Percentiles rank a stretch among this genome's conserved stretches.
phyloP scores from a whole-genome alignment of 2,797 vertebrate species.

The Gobio occitaniae region DNA sequence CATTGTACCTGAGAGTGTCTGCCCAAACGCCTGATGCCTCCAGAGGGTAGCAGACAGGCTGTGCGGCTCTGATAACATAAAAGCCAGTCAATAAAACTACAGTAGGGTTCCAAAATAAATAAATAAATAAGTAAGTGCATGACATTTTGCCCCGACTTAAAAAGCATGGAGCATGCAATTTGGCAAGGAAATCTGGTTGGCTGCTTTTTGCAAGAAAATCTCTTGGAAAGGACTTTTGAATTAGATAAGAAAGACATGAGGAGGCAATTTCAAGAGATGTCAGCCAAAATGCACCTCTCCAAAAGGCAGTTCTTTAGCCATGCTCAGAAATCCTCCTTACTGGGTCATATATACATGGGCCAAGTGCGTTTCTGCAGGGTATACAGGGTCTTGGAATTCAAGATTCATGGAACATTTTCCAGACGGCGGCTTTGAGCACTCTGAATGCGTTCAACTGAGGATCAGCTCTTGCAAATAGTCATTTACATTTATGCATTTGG shows the following conservation, averaged over 20 bases:
- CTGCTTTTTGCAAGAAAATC: constrained; percentile 58
- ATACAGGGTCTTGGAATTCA: constrained; percentile 14
- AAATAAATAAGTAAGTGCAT: constrained; percentile 25
- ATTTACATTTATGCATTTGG: neutral
- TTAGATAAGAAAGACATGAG: constrained; percentile 80
- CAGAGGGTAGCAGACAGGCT: constrained; percentile 60
- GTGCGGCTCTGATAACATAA: constrained; percentile 61
- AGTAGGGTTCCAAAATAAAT: constrained; percentile 22
- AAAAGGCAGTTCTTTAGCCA: constrained; percentile 68
- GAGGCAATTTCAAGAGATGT: constrained; percentile 82
- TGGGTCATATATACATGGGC: constrained; percentile 37
- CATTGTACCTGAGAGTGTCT: constrained; percentile 61
- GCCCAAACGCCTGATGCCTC: constrained; percentile 53
- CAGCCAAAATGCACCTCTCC: constrained; percentile 75
- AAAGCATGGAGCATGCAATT: constrained; percentile 62
- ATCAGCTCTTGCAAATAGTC: neutral
- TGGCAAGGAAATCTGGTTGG: constrained; percentile 56
- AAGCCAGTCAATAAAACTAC: constrained; percentile 63
- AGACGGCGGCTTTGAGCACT: constrained; percentile 19
- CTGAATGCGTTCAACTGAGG: neutral
- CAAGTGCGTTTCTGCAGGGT: constrained; percentile 38
- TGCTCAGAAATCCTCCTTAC: constrained; percentile 55
- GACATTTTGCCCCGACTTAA: constrained; percentile 60
- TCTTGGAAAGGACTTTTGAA: constrained; percentile 57
- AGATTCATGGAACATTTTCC: constrained; percentile 41